Percentiles rank a stretch among this genome's conserved stretches.
Conservation (phyloP, 2,888 invertebrate species). For the Rutpela maculata region DNA sequence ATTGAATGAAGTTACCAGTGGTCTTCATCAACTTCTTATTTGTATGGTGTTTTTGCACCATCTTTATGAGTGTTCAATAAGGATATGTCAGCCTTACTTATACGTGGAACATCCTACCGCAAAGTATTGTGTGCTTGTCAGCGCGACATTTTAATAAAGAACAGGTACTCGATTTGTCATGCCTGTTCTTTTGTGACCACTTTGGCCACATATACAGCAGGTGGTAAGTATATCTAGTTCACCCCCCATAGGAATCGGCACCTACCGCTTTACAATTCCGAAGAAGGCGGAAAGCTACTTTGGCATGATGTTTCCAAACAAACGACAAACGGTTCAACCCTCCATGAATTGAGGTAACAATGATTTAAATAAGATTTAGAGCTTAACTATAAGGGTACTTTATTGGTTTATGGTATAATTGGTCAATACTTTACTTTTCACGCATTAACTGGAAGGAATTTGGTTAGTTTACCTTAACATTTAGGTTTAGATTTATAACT, state of each 20-base stretch:
- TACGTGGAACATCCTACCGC: conserved; percentile 10
- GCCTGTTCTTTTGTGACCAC: conserved; percentile 38
- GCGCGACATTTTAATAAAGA: conserved; percentile 41
- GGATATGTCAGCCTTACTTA: not conserved
- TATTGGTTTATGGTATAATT: conserved; percentile 57
- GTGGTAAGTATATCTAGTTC: conserved; percentile 51
- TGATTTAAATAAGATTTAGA: conserved; percentile 45
- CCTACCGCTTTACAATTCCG: conserved; percentile 3
- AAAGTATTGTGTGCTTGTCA: conserved; percentile 46
- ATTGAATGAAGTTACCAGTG: not conserved
- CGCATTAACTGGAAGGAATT: conserved; percentile 42
- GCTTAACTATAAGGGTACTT: conserved; percentile 39
- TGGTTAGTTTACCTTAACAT: conserved; percentile 43
- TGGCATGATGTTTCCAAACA: conserved; percentile 51
- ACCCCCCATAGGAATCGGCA: conserved; percentile 30
- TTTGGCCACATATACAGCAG: conserved; percentile 44
- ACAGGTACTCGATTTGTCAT: conserved; percentile 30
- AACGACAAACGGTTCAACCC: conserved; percentile 48
- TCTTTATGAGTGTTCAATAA: not conserved
- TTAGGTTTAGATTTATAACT: conserved; percentile 47
- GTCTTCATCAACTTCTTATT: not conserved
- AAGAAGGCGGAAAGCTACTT: not conserved
- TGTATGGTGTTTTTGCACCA: not conserved
- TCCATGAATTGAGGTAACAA: conserved; percentile 35
- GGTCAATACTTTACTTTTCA: conserved; percentile 46